Conservation (phyloP, 64 coral and sea anemone genomes). For the Catalaphyllia jardinei region DNA sequence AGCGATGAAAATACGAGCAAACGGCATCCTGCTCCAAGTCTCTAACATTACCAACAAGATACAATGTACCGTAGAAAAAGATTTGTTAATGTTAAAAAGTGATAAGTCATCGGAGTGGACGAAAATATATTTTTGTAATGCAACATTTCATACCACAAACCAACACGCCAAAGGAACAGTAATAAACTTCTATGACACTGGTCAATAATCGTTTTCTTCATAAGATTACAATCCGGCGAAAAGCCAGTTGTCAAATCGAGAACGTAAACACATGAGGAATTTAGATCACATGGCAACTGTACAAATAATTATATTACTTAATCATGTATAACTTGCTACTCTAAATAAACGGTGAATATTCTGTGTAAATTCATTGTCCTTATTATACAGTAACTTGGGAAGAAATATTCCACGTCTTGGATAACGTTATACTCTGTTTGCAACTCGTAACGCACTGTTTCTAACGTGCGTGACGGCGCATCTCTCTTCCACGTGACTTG, state of each 20-base stretch:
- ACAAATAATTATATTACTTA: slow-evolving; percentile 54
- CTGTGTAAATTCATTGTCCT: not conserved
- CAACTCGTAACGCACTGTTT: no score
- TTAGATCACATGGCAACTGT: not conserved
- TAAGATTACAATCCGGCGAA: not conserved
- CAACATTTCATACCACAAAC: not conserved
- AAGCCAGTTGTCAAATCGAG: not conserved
- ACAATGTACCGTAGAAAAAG: slow-evolving; percentile 4
- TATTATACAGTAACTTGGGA: not conserved
- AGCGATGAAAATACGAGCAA: not conserved
- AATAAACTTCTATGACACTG: not conserved
- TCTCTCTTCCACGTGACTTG: no score
- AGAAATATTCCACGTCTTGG: not conserved
- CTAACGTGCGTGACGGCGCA: no score
- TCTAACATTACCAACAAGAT: not conserved
- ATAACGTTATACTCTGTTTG: not conserved
- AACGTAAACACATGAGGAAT: not conserved
- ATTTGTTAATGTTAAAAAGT: not conserved
- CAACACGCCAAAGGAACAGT: not conserved
- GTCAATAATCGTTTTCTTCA: not conserved
- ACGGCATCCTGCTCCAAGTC: not conserved
- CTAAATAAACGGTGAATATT: not conserved
- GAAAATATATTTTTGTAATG: slow-evolving; percentile 1
- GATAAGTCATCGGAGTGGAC: not conserved
- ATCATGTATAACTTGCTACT: slow-evolving; percentile 14